Conservation (phyloP, 2,888 invertebrate genomes). For the Drosophila cracens region DNA sequence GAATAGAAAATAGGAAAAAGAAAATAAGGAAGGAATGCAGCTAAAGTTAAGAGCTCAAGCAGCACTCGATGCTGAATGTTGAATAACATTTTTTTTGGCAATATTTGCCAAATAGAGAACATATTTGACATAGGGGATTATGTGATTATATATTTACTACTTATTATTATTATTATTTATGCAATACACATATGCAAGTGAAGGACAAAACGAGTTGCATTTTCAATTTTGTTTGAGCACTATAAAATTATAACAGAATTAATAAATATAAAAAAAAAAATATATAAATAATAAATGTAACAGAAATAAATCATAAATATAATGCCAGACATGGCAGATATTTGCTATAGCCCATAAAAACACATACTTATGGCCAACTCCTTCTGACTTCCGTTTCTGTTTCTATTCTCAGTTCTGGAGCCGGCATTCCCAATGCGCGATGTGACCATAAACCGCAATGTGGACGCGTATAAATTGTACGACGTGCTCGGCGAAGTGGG, state of each 20-base stretch:
- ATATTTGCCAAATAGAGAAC: background rate
- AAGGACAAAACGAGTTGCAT: background rate
- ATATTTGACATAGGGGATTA: background rate
- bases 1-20: background rate
- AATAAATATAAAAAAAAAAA: too few species aligned
- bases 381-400: conserved; percentile 4
- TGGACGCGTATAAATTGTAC: conserved; percentile 94
- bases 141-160: background rate
- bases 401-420: conserved; percentile 90
- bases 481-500: conserved; percentile 96
- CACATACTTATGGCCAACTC: conserved; percentile 1
- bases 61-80: background rate
- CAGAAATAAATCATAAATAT: background rate
- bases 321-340: background rate
- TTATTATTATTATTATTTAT: background rate
- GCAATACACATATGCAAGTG: background rate
- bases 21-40: background rate
- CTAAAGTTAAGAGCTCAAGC: background rate
- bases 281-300: background rate
- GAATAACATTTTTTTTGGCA: background rate
- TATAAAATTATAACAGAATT: background rate
- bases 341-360: background rate
- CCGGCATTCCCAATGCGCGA: conserved; percentile 95
- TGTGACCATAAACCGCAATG: conserved; percentile 92
- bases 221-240: background rate